Base-by-base conservation (phyloP, 1,140 invertebrate species). In the Tyrophagus putrescentiae region DNA sequence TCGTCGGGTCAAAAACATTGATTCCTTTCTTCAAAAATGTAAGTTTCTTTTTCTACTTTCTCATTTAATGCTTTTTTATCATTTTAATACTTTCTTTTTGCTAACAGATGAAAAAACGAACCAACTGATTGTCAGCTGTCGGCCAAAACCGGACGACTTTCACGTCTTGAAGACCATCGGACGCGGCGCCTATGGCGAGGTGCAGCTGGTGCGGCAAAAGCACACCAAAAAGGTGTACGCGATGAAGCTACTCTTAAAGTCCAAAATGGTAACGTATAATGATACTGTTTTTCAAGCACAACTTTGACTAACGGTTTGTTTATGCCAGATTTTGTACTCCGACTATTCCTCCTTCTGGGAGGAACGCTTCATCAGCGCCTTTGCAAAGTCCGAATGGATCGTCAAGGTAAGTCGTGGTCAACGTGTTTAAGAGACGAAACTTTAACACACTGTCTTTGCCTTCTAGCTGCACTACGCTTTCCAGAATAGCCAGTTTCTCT, bases 341-440 rank as follows among this genome's bases (percentile, higher is more conserved):
- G 95, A 98, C 72, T 96, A 92, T 4, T 94, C 95, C 54, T 98
- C 98, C 76, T 99, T 96, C 74, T 99, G 94, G 95, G 95, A 98
- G 75, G 96, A 99, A 75, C 77, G 95, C 66, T 90, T 98, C 72
- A 98, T 99, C 50, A 98, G 98, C 94, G 94, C 94, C 11, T 89
- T 98, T 76, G 90, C 94, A 4, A 93, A 95, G 72, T 97, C 92
- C 39, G 87, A 98, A 68, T 99, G 95, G 95, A 98, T 99, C 69
- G 88, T 98, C 9, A 71, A 76, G 68, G 73, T 75, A 64, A 63
- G 45, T 60, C 11, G 45, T 16, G 61, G 7, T 34, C 21, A 59
- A 5, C 57, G 28, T 50, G 5, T 57, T 9, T 21, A 54, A 13
- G 7, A 50, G 36, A 32, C 31, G n/a, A n/a, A n/a, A n/a, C n/a